phyloP scores from a whole-genome alignment of 2,113 vertebrate species.

The Nettapus auritus region DNA sequence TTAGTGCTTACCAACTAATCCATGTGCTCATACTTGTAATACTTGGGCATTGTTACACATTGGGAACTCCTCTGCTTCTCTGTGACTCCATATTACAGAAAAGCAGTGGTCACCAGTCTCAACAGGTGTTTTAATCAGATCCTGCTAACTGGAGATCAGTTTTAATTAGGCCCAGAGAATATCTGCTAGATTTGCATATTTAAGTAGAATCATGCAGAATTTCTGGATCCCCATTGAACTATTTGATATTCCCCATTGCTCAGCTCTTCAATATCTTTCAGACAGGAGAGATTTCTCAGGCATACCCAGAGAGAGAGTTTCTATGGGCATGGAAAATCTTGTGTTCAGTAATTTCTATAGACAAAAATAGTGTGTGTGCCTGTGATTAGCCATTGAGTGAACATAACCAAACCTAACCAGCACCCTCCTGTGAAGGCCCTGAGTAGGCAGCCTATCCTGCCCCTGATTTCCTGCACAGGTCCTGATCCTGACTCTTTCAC shows the following conservation, averaged over 20 bases:
- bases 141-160: background rate
- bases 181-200: background rate
- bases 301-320: background rate
- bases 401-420: background rate
- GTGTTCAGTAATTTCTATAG: background rate
- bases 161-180: background rate
- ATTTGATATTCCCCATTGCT: background rate
- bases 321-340: background rate
- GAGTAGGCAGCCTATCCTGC: background rate
- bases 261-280: background rate
- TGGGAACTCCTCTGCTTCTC: background rate
- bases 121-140: fast-evolving
- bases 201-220: background rate
- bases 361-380: fast-evolving
- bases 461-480: too few relatives aligned
- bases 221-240: background rate
- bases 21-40: fast-evolving
- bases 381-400: background rate
- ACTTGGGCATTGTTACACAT: background rate
- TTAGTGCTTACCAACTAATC: background rate
- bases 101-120: background rate
- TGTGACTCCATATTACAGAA: background rate
- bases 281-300: background rate
- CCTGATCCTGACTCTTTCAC: background rate
- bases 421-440: background rate